These are phyloP conservation scores for Trachymyrmex cornetzi DNA, from an alignment of 1,140 invertebrate species.

Conservation along the genomic window DNA sequence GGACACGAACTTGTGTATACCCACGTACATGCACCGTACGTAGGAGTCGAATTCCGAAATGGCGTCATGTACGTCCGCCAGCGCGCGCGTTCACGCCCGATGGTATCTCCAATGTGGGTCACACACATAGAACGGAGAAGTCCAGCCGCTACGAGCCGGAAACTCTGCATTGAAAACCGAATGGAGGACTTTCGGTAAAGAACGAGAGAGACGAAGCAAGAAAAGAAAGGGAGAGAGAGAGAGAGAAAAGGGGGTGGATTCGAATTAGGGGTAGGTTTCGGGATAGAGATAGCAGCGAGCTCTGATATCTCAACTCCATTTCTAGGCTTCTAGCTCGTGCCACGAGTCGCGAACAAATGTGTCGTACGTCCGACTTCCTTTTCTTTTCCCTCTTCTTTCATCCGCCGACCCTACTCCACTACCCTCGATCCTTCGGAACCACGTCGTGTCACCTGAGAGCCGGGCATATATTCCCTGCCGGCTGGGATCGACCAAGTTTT, in stretches of 20 bases:
- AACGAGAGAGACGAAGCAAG: constrained; percentile 52
- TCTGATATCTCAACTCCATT: constrained; percentile 78
- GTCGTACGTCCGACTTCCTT: constrained; percentile 31
- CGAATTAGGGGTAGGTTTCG: constrained; percentile 48
- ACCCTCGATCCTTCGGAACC: constrained; percentile 30
- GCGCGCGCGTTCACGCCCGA: constrained; percentile 61
- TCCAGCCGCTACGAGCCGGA: constrained; percentile 71
- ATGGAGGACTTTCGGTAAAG: constrained; percentile 72
- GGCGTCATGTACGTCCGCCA: constrained; percentile 44
- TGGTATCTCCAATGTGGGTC: constrained; percentile 77
- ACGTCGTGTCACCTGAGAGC: constrained; percentile 64
- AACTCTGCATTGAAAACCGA: constrained; percentile 75
- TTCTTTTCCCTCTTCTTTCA: constrained; percentile 28
- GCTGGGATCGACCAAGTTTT: constrained; percentile 58
- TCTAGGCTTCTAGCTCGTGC: constrained; percentile 73
- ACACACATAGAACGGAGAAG: constrained; percentile 72
- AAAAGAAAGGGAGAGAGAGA: constrained; percentile 27
- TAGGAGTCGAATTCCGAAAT: constrained; percentile 66
- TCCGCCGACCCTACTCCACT: background rate
- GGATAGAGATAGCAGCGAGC: constrained; percentile 66
- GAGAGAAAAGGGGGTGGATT: background rate
- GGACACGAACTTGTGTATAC: constrained; percentile 2
- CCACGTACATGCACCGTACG: constrained; percentile 42
- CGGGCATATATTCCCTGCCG: constrained; percentile 33
- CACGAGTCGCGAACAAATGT: constrained; percentile 63